Conservation (phyloP, 1,140 invertebrate genomes). For the Drosophila repleta region DNA sequence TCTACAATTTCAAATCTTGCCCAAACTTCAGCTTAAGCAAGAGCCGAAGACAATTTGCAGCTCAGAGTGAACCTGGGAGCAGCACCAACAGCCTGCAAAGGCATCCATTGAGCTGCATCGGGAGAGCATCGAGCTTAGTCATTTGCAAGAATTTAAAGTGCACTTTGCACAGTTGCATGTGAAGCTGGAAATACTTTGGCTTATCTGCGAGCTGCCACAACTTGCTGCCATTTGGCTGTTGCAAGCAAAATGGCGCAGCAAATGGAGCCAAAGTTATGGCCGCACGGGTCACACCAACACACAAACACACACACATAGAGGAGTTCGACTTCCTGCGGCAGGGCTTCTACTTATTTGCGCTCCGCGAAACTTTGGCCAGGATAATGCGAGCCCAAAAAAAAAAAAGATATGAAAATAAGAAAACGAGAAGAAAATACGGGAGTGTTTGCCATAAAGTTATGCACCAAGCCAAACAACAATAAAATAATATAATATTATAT, state of each 20-base stretch:
- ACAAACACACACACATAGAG: constrained; percentile 16
- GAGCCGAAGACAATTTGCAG: no score
- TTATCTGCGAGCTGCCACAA: constrained; percentile 50
- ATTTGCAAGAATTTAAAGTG: constrained; percentile 84
- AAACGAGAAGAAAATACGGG: constrained; percentile 5
- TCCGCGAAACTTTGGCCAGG: constrained; percentile 57
- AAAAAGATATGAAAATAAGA: constrained; percentile 7
- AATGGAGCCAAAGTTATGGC: constrained; percentile 71
- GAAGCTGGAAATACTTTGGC: constrained; percentile 65
- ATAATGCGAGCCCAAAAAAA: constrained; percentile 58
- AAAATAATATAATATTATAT: constrained; percentile 68
- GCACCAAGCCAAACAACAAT: constrained; percentile 76
- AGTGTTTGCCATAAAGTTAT: constrained; percentile 80
- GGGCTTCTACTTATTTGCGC: constrained; percentile 46
- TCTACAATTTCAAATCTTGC: no score
- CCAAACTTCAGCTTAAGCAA: no score
- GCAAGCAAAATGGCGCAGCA: constrained; percentile 56
- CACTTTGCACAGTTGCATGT: constrained; percentile 73
- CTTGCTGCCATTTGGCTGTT: not conserved
- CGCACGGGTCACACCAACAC: constrained; percentile 31
- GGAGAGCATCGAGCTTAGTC: constrained; percentile 49
- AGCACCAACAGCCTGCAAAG: no score
- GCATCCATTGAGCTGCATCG: constrained; percentile 15
- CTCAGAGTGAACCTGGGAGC: no score
- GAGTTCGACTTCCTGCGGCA: constrained; percentile 50